These are phyloP conservation scores for Chaetogeoica ovagalla DNA, from an alignment of 2,888 invertebrate species.

Conservation along the genomic window DNA sequence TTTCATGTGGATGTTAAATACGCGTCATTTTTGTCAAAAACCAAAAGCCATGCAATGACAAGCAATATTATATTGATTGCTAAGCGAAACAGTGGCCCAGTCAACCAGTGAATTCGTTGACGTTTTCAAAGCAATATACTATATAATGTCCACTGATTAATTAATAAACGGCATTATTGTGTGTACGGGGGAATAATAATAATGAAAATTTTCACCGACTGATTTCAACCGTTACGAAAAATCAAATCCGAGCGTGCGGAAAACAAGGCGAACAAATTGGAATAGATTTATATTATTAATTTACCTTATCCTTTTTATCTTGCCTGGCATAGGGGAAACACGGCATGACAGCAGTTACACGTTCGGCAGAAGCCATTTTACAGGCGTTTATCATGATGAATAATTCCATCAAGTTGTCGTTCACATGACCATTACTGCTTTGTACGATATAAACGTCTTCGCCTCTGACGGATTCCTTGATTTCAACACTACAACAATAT, in stretches of 20 bases:
- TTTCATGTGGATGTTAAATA: background rate
- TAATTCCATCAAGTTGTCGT: constrained; percentile 94
- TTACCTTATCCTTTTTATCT: constrained; percentile 93
- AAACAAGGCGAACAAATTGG: background rate
- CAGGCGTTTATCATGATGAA: constrained; percentile 96
- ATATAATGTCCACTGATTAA: background rate
- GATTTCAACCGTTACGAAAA: constrained; percentile 34
- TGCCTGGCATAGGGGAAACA: constrained; percentile 95
- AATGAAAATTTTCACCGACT: constrained; percentile 25
- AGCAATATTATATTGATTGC: constrained; percentile 16
- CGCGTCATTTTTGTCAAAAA: constrained; percentile 9
- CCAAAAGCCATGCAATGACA: constrained; percentile 47
- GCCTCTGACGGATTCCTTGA: constrained; percentile 92
- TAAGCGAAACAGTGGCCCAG: constrained; percentile 18
- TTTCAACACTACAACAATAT: constrained; percentile 74
- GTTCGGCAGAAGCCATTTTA: constrained; percentile 91
- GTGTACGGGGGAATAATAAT: background rate
- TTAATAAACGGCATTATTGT: background rate
- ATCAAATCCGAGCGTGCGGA: background rate
- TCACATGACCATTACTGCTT: constrained; percentile 90
- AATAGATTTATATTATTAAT: background rate
- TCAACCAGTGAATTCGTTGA: constrained; percentile 34
- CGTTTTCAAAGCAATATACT: constrained; percentile 16
- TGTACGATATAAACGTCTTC: constrained; percentile 97
- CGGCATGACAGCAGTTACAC: constrained; percentile 93